Base-by-base conservation (phyloP, 2,113 vertebrate genomes). In the Cephalopholis sonnerati region DNA sequence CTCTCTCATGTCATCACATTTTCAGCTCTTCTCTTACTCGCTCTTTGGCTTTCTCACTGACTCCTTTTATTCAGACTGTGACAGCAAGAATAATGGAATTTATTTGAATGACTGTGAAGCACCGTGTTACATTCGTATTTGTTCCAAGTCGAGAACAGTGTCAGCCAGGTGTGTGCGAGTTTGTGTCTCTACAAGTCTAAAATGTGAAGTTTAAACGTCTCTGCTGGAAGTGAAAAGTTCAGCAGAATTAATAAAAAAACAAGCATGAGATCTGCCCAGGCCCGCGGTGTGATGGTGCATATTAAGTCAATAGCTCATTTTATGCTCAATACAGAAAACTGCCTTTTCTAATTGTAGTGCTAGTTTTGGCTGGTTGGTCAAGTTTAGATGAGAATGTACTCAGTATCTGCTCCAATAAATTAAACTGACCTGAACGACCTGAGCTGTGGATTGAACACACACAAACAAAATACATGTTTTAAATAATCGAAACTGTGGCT, bases 81-180 rank as follows among this genome's bases (percentile, higher is more conserved):
- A 82, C 70, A 66, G 44, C 48, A 69, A 22, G 32, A 41, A 55
- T 73, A 54, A 74, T 55, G 58, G n/a, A 48, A 74, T 78, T 17
- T 27, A 32, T 81, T 70, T 81, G 20, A 77, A 53, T 81, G 39
- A 62, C 51, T 41, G 39, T 69, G 51, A 62, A 75, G 41, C 32
- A 64, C 22, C n/a, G 20, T 51, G 48, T 81, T 25, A 32, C 29
- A 51, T 29, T 17, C 16, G 18, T n/a, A n/a, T 72, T 65, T 75
- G 16, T 72, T 58, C 29, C 7, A 46, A 74, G 75, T 65, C 36
- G 25, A 65, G 18, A 66, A 81, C 48, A 71, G 5, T 46, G 54
- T 63, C 55, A 64, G 3, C 2, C 17, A 32, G n/a, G 41, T 71
- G 24, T 62, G 44, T 55, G 29, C 65, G 22, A 54, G 11, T 50